Conservation (phyloP, 2,113 vertebrate species). For the Halichoeres trimaculatus region DNA sequence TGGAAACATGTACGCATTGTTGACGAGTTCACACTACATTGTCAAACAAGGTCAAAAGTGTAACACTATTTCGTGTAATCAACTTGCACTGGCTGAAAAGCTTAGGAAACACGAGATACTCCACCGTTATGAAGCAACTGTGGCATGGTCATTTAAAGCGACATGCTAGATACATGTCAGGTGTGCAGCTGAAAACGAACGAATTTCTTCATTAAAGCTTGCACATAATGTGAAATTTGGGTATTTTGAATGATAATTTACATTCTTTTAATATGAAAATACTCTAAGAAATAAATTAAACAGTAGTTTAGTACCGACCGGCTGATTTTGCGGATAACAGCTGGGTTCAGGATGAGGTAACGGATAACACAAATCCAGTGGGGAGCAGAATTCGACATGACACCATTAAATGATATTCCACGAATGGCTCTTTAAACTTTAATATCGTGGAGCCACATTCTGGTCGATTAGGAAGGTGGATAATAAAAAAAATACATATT, state of each 20-base stretch:
- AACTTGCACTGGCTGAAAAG: slow-evolving; percentile 13
- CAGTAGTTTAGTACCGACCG: neutral
- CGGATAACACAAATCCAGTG: neutral
- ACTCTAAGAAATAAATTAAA: too few species aligned
- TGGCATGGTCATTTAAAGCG: neutral
- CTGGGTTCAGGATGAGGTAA: neutral
- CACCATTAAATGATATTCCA: neutral
- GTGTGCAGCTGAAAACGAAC: neutral
- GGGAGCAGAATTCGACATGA: neutral
- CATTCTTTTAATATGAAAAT: too few species aligned
- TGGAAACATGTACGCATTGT: slow-evolving; percentile 33
- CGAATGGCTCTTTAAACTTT: neutral
- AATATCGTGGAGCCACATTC: neutral
- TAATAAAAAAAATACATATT: too few species aligned
- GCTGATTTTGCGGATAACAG: neutral
- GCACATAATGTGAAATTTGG: neutral
- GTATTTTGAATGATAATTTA: neutral
- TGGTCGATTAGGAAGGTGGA: neutral
- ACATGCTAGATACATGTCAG: neutral
- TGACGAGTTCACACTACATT: neutral
- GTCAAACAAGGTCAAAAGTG: slow-evolving; percentile 38
- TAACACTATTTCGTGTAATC: slow-evolving; percentile 16
- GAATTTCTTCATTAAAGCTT: neutral
- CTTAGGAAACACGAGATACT: slow-evolving; percentile 12
- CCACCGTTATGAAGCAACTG: slow-evolving; percentile 2